Evolutionary conservation across 2,113 vertebrate species (phyloP).

Genomic region (Zeus faber): DNA sequence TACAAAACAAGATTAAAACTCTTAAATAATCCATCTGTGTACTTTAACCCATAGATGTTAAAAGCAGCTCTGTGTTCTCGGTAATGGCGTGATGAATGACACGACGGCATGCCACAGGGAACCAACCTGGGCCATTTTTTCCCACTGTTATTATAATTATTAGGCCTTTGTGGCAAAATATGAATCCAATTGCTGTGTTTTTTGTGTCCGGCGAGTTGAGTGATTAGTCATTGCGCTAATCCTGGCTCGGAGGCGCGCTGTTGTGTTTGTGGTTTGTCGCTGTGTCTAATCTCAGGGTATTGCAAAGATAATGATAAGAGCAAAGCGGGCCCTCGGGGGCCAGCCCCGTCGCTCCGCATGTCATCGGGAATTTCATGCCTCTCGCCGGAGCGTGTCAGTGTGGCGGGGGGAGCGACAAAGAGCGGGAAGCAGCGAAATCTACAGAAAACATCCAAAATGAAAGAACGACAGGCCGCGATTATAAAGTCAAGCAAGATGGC

Average conservation of each 20-base stretch:
- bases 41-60: conserved; percentile 29
- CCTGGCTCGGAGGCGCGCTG: conserved; percentile 35
- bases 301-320: conserved; percentile 60
- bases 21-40: neutral
- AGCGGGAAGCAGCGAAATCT: no score
- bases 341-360: conserved; percentile 30
- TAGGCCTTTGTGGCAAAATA: conserved; percentile 43
- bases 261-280: no score
- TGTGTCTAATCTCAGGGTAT: conserved; percentile 53
- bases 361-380: conserved; percentile 47
- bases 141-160: no score
- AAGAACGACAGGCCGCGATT: no score
- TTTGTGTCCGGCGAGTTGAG: conserved; percentile 56
- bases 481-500: no score
- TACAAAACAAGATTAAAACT: neutral
- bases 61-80: conserved; percentile 28
- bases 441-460: no score
- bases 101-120: conserved; percentile 22
- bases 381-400: conserved; percentile 29
- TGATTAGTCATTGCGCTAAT: conserved; percentile 63
- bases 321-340: conserved; percentile 28
- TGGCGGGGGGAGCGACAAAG: no score
- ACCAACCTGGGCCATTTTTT: conserved; percentile 27
- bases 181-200: conserved; percentile 33
- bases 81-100: conserved; percentile 11